Percentiles rank a stretch among this genome's conserved stretches.
Conservation (phyloP, 2,888 invertebrate species). For the Capitulum mitella region DNA sequence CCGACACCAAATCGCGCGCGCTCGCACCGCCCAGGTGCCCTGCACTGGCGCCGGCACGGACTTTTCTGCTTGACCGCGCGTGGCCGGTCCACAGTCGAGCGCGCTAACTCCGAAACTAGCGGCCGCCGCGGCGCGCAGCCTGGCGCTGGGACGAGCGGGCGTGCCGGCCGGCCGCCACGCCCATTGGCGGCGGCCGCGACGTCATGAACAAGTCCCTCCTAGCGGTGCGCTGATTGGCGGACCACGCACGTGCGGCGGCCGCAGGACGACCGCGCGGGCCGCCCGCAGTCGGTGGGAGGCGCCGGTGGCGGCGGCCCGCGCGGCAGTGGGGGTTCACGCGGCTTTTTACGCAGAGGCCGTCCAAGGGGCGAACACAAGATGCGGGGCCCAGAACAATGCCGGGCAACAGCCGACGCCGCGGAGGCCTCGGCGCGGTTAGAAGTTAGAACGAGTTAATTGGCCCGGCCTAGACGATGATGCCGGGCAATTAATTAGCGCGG, state of each 20-base stretch:
- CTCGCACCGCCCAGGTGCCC: neutral
- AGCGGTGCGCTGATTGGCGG: neutral
- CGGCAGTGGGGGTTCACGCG: neutral
- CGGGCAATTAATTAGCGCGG: neutral
- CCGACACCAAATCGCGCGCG: neutral
- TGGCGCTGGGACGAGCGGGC: constrained; percentile 4
- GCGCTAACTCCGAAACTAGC: neutral
- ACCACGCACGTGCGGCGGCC: neutral
- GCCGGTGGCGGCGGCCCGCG: neutral
- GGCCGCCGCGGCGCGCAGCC: neutral
- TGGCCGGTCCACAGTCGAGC: neutral
- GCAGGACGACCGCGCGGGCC: neutral
- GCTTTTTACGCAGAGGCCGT: too few species aligned
- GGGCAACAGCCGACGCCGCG: neutral
- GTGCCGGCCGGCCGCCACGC: neutral
- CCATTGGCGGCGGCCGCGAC: neutral
- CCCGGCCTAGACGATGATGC: neutral
- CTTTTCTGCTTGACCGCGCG: neutral
- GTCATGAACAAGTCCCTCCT: neutral
- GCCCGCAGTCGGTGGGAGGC: neutral
- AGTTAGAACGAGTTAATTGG: constrained; percentile 9
- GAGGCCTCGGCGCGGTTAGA: neutral
- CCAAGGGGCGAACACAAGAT: neutral
- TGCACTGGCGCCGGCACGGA: neutral
- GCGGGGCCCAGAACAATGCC: neutral